Percentiles rank a stretch among this genome's conserved stretches.
These are phyloP conservation scores for Liasis olivaceus DNA, from an alignment of 2,797 vertebrate genomes.

Conservation along the genomic window DNA sequence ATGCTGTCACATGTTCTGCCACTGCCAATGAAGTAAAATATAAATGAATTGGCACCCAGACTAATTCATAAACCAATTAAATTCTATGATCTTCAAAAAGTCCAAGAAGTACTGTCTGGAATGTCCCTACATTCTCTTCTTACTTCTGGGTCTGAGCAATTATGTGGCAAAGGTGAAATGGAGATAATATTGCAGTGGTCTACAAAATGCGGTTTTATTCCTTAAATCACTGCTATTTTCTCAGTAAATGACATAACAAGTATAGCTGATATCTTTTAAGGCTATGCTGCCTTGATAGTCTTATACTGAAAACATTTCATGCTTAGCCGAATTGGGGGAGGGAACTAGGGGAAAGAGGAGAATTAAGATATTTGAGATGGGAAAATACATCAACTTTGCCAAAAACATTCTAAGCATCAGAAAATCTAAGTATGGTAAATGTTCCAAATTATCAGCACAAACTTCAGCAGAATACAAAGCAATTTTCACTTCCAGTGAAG, in stretches of 20 bases:
- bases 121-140: neutral
- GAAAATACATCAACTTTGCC: neutral
- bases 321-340: neutral
- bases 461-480: neutral
- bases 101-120: no score
- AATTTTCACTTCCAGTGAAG: neutral
- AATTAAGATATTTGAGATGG: neutral
- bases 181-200: neutral
- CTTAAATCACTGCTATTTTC: constrained; percentile 11
- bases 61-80: neutral
- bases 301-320: neutral
- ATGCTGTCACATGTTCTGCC: neutral
- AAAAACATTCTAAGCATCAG: accelerated
- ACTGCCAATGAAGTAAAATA: neutral
- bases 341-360: neutral
- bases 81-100: neutral
- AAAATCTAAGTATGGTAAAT: neutral
- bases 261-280: neutral
- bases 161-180: neutral
- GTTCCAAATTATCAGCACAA: neutral
- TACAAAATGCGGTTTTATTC: neutral
- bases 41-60: neutral
- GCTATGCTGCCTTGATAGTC: neutral
- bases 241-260: neutral
- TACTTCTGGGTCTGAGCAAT: neutral